These are phyloP conservation scores for Noctua comes DNA, from an alignment of 2,888 invertebrate species.

Conservation along the genomic window DNA sequence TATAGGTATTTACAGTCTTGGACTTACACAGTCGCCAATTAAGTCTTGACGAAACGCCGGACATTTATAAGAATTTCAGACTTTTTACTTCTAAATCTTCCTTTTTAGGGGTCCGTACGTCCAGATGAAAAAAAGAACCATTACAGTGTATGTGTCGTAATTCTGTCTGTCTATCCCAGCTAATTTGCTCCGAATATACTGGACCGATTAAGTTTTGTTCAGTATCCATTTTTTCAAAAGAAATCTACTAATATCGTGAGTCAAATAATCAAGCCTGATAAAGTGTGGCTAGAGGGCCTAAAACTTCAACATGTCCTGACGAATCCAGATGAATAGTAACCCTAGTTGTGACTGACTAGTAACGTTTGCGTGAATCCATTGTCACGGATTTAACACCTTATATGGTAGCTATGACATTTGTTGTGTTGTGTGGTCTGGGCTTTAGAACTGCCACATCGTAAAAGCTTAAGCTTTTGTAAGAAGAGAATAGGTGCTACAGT, in stretches of 20 bases:
- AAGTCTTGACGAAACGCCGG: not conserved
- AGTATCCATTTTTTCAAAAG: not conserved
- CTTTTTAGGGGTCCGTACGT: not conserved
- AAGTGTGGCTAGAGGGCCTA: not conserved
- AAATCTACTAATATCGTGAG: not conserved
- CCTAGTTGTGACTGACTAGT: slow-evolving; percentile 10
- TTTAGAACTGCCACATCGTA: slow-evolving; percentile 9
- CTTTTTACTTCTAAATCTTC: not conserved
- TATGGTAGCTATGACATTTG: slow-evolving; percentile 18
- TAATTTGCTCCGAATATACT: not conserved
- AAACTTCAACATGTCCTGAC: not conserved
- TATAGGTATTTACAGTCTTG: no score
- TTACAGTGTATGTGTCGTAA: not conserved
- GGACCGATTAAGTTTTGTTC: not conserved
- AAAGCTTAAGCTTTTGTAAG: slow-evolving; percentile 10
- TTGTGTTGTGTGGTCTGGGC: slow-evolving; percentile 47
- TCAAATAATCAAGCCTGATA: not conserved
- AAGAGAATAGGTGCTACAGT: not conserved
- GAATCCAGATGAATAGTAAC: not conserved
- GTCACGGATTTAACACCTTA: slow-evolving; percentile 45
- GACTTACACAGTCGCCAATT: no score
- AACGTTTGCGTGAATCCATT: slow-evolving; percentile 39
- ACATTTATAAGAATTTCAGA: no score
- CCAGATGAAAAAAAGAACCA: not conserved
- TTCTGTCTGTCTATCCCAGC: not conserved